Percentiles rank a stretch among this genome's conserved stretches.
Evolutionary conservation across 1,140 invertebrate genomes (phyloP).

Genomic region (Drosophila prosaltans): DNA sequence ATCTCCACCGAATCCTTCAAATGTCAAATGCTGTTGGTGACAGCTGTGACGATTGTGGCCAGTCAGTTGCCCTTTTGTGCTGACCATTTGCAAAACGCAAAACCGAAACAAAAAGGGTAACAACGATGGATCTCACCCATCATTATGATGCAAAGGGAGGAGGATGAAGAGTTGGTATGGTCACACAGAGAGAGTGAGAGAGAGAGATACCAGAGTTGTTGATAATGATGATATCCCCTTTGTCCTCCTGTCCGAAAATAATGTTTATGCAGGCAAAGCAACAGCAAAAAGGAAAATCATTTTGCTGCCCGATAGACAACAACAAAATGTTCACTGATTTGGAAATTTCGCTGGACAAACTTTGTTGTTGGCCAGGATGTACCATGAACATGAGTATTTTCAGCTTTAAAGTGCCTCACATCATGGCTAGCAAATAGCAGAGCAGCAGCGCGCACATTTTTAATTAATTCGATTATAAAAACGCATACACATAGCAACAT

Average conservation of each 20-base stretch:
- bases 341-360: conserved; percentile 73
- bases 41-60: conserved; percentile 51
- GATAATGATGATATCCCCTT: conserved; percentile 22
- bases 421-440: not conserved
- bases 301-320: conserved; percentile 44
- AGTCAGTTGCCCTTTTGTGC: conserved; percentile 42
- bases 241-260: conserved; percentile 57
- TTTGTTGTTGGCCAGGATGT: conserved; percentile 20
- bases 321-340: conserved; percentile 81
- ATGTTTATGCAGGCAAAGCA: conserved; percentile 50
- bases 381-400: conserved; percentile 31
- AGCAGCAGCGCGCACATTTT: conserved; percentile 64
- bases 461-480: conserved; percentile 81
- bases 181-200: too few species aligned
- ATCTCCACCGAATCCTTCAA: conserved; percentile 27
- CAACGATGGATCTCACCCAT: conserved; percentile 20
- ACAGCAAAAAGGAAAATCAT: conserved; percentile 29
- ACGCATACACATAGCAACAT: conserved; percentile 46
- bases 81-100: conserved; percentile 31
- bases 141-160: conserved; percentile 2
- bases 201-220: not conserved
- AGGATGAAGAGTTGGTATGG: not conserved
- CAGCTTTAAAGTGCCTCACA: conserved; percentile 18
- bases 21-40: conserved; percentile 44
- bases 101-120: conserved; percentile 13